Base-by-base conservation (phyloP, 92 coral and sea anemone genomes). In the Siderastrea radians region DNA sequence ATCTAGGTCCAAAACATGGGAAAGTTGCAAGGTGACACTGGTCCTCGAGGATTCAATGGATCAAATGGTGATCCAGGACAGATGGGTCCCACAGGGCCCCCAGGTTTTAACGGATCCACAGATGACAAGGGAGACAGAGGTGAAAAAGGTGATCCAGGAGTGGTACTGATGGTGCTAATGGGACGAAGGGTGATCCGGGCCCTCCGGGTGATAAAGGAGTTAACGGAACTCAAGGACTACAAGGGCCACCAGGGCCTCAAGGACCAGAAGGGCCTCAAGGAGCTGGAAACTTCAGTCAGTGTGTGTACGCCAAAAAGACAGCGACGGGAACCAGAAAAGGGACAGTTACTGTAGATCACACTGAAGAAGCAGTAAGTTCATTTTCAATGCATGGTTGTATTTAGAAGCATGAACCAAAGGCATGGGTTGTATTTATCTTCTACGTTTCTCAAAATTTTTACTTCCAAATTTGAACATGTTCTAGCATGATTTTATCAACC, bases 271-370 rank as follows among this genome's bases (percentile, higher is more conserved):
- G 89, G 12, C 76, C 83, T 6, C 89, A 66, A 17, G 89, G 89
- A 53, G 89, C 89, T 4, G 89, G 89, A 45, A 77, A 85, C 69
- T 85, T 85, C 58, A 75, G 89, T 53, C 83, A 64, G 64, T 85
- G 89, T 26, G 14, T 1, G 11, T 67, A 85, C n/a, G n/a, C n/a
- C n/a, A n/a, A n/a, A n/a, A n/a, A n/a, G n/a, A n/a, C n/a, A n/a
- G n/a, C n/a, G n/a, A n/a, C n/a, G n/a, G n/a, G n/a, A n/a, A n/a
- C n/a, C n/a, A n/a, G n/a, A n/a, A n/a, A n/a, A n/a, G n/a, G n/a
- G n/a, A n/a, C n/a, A n/a, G n/a, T n/a, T n/a, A n/a, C n/a, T n/a
- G n/a, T n/a, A n/a, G n/a, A n/a, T n/a, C n/a, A n/a, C n/a, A n/a
- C n/a, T n/a, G n/a, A n/a, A n/a, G n/a, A n/a, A n/a, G n/a, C n/a